Base-by-base conservation (phyloP, 2,888 invertebrate genomes). In the Cryptosula pallasiana region DNA sequence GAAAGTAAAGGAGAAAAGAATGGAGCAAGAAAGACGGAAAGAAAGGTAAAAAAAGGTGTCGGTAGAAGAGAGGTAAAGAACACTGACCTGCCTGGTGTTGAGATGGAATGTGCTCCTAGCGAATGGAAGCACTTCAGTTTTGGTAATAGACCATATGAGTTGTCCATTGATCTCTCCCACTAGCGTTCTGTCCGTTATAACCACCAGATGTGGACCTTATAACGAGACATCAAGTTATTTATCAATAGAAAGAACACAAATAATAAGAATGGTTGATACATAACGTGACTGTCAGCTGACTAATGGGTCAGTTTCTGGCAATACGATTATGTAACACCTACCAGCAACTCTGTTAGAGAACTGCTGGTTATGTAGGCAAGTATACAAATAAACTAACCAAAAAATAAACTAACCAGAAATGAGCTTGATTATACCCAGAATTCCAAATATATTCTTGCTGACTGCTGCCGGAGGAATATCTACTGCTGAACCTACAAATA, bases 351-450 rank as follows among this genome's bases (percentile, higher is more conserved):
- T n/a, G n/a, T n/a, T n/a, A n/a, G n/a, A n/a, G n/a, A n/a, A n/a
- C n/a, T n/a, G n/a, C n/a, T n/a, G n/a, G n/a, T n/a, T n/a, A n/a
- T n/a, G n/a, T n/a, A n/a, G n/a, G n/a, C n/a, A n/a, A n/a, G n/a
- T n/a, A n/a, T n/a, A n/a, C n/a, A n/a, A n/a, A n/a, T n/a, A n/a
- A 20, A 45, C 20, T 45, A 20, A 45, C 45, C 5, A 45, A 35
- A 35, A 16, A 69, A 3, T 20, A 13, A 36, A 70, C 73, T 75
- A 76, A 85, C 86, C 86, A 72, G 93, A 91, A 74, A 95, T 86
- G 0, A 96, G 87, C 74, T 90, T 89, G 74, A 96, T 90, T 35
- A 91, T 90, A 29, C 97, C 97, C 27, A 96, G 87, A 75, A 97
- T 89, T 0, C 96, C 96, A 87, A 91, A 94, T 77, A 96, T 92